phyloP scores from a whole-genome alignment of 2,797 vertebrate genomes.

The Jordanella pulchra region DNA sequence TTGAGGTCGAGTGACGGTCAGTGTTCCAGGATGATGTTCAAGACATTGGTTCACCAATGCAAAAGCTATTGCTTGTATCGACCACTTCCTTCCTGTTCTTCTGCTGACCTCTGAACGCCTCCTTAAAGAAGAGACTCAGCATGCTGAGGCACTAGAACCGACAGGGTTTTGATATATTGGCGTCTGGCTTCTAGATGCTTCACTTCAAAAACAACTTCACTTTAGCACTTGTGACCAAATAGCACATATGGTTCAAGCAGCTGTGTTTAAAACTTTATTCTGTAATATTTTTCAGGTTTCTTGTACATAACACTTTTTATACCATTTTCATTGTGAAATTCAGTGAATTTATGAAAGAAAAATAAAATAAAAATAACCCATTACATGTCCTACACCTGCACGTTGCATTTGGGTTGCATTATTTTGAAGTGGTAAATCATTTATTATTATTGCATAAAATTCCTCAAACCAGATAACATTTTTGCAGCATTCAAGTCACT shows the following conservation, averaged over 20 bases:
- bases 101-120: constrained; percentile 48
- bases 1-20: constrained; percentile 49
- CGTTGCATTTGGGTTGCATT: not conserved
- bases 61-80: constrained; percentile 41
- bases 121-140: constrained; percentile 28
- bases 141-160: constrained; percentile 28
- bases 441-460: not conserved
- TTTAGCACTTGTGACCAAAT: not conserved
- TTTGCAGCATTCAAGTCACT: not conserved
- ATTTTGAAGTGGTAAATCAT: not conserved
- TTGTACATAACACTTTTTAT: not conserved
- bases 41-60: constrained; percentile 43
- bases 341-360: not conserved
- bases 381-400: too few relatives aligned
- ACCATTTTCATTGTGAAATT: not conserved
- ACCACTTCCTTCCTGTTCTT: constrained; percentile 46
- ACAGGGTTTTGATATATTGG: constrained; percentile 58
- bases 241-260: not conserved
- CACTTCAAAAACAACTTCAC: constrained; percentile 5
- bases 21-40: constrained; percentile 23
- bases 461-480: not conserved
- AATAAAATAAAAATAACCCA: not conserved
- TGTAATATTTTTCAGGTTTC: not conserved
- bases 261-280: not conserved
- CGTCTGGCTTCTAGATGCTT: constrained; percentile 55